Evolutionary conservation across 2,888 invertebrate species (phyloP), one percentile per base, ranked within the genome.

Genomic region (Tillus elongatus): DNA sequence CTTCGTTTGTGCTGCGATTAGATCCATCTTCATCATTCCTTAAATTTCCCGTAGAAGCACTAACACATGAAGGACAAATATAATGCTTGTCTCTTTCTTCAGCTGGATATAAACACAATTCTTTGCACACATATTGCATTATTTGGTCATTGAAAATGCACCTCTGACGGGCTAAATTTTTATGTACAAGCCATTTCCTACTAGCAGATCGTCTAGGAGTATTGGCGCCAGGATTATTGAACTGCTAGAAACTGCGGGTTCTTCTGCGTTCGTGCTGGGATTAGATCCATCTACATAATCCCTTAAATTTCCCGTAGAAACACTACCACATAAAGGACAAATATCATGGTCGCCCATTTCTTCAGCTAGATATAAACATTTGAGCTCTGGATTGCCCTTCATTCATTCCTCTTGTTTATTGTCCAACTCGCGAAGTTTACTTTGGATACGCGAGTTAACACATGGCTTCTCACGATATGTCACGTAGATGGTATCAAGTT

Each of bases 261-360:
- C 87, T 50, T 90, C 90, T 2, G 86, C 86, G 60, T 91, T 89
- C 8, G 92, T 93, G 53, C 90, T 88, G 30, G 88, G 90, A 66
- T 91, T 92, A 49, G 90, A 91, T 4, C 93, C 93, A 60, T 95
- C 93, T 0, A 93, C 93, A 56, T 93, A 92, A 61, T 93, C 93
- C 37, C 87, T 68, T 42, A 85, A 70, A 48, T 62, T 61, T 2
- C 63, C 69, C 47, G 76, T 57, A 33, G 75, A 68, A 59, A 64
- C 70, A 61, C 56, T 74, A 56, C 69, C 78, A 66, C 69, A 77
- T 57, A 59, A 69, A 51, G 69, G 72, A 67, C 56, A 69, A 46
- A 68, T 51, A 27, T 61, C 54, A 41, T 58, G 61, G 33, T 75
- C 70, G 40, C 79, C 76, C 30, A 86, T 71, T 61, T 86, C 77